Evolutionary conservation across 2,113 vertebrate species (phyloP), one percentile per base, ranked within the genome.

Genomic region (Hemichromis elongatus): DNA sequence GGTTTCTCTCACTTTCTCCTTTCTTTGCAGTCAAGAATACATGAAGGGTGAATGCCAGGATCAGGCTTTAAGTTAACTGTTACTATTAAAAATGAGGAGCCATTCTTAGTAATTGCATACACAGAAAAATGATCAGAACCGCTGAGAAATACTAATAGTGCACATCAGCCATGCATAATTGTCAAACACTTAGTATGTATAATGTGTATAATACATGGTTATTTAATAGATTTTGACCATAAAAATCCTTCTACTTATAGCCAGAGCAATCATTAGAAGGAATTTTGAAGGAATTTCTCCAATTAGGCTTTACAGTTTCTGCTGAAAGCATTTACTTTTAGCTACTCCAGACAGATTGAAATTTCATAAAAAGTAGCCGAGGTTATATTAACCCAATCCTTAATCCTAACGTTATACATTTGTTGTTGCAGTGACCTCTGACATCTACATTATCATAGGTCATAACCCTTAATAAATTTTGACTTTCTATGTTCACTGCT

Each of bases 41-140:
- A 66, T 83, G 68, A 87, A 92, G 85, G 90, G 70, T 86, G 82
- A 89, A 85, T 18, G 57, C 10, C 19, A 42, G 68, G 50, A 89
- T 57, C 53, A 53, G 77, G 9, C 24, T 57, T 80, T 2, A 1
- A 35, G 33, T 77, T 83, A 47, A 55, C 13, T 53, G 47, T 37
- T n/a, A 81, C 28, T 9, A 47, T 16, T 12, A 68, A 30, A 12
- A 70, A 73, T 61, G 35, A 66, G 7, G 11, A 30, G 19, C 21
- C 12, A 18, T 77, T 83, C 26, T 68, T 16, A 53, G 52, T 6
- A 1, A 66, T 54, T 30, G 19, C 16, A 57, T 3, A 28, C 56
- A 59, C 35, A 66, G 24, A n/a, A 79, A 87, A 42, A 30, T 30
- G n/a, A 52, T 66, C 11, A 73, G 42, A 19, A 68, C 40, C 68